These are phyloP conservation scores for Channa striata DNA, from an alignment of 2,797 vertebrate species.

Conservation along the genomic window DNA sequence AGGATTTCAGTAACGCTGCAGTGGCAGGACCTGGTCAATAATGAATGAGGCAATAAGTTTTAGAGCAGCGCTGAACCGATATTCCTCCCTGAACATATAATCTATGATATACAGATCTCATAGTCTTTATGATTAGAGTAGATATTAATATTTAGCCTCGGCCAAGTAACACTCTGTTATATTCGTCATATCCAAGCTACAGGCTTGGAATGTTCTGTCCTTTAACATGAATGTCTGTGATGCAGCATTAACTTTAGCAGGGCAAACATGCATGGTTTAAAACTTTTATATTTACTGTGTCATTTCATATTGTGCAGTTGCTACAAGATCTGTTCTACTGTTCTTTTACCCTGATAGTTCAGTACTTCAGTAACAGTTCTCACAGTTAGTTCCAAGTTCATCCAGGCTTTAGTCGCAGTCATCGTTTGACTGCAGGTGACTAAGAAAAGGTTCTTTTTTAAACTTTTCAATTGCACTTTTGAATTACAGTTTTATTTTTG, in stretches of 20 bases:
- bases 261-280: background rate
- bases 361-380: too few relatives aligned
- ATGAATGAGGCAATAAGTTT: conserved; percentile 75
- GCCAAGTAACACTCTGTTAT: background rate
- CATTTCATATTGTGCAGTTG: conserved; percentile 3
- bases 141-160: conserved; percentile 11
- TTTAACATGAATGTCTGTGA: background rate
- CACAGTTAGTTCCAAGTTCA: too few relatives aligned
- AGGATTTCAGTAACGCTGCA: conserved; percentile 48
- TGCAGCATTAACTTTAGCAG: background rate
- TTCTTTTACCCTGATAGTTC: conserved; percentile 6
- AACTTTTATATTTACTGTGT: background rate
- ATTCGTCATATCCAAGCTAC: background rate
- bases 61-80: conserved; percentile 61
- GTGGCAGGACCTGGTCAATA: conserved; percentile 68
- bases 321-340: background rate
- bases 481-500: too few relatives aligned
- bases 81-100: conserved; percentile 18
- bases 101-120: conserved; percentile 21
- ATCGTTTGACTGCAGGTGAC: conserved; percentile 15
- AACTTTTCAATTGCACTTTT: too few relatives aligned
- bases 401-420: background rate
- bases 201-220: conserved; percentile 1
- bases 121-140: conserved; percentile 17
- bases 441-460: too few relatives aligned